Evolutionary conservation across 30 jellyfish, hydroid and myxozoan species (phyloP), one percentile per base, ranked within the genome.

Genomic region (Pseudorhiza aurosa): DNA sequence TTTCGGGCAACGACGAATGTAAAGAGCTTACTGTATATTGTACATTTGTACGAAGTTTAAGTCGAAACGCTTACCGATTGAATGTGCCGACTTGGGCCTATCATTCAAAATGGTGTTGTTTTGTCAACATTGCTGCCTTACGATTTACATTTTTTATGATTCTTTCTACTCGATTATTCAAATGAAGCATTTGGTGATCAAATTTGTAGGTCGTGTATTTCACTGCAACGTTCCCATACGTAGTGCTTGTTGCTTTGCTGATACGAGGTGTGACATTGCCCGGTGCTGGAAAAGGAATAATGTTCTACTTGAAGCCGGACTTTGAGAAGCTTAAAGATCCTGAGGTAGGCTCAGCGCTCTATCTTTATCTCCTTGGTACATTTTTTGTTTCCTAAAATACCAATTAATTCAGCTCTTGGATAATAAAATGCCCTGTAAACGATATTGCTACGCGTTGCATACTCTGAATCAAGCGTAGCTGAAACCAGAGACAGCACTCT

Each of bases 201-300:
- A n/a, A n/a, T n/a, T 47, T 44, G 17, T 45, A 87, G 96, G 96
- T 87, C 59, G 96, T 87, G 35, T 87, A 87, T 62, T 77, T 87
- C 59, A 87, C 96, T 11, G 96, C 96, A 11, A 87, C 96, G n/a
- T 87, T 87, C 39, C 96, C 96, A 19, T 87, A 87, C 75, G 93
- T 87, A 22, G 96, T 87, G 3, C 68, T 87, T 44, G 68, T 87
- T 53, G 87, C 63, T 19, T 79, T 87, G 62, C 44, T 87, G 14
- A 58, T 87, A n/a, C 87, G 96, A 36, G 96, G 96, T 37, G 77
- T 87, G 18, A 87, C 96, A 25, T 79, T 87, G 70, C 84, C 79
- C 8, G 88, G 89, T 30, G 96, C 96, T 7, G 77, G 45, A 0
- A 59, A 76, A 26, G 96, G 96, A 10, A 57, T 87, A 39, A n/a